These are phyloP conservation scores for Potamarius usumacintae DNA, from an alignment of 2,113 vertebrate genomes.

Conservation along the genomic window DNA sequence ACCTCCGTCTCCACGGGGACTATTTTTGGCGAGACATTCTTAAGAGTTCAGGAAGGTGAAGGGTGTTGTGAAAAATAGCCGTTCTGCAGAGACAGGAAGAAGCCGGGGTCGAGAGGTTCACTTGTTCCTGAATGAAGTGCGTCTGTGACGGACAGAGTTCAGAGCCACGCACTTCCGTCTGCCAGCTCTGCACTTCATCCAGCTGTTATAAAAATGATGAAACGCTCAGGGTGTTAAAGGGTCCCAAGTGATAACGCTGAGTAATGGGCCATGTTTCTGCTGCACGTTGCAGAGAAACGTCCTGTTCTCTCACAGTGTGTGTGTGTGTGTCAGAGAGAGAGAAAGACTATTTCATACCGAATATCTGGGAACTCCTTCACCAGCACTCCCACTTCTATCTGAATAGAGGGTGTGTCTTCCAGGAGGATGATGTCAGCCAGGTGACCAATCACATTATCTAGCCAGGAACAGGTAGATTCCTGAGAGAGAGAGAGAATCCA, in stretches of 20 bases:
- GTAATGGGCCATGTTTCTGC: background rate
- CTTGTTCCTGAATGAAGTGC: slow-evolving; percentile 50
- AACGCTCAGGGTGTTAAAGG: slow-evolving; percentile 1
- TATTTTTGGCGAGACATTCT: slow-evolving; percentile 54
- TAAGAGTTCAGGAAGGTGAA: slow-evolving; percentile 53
- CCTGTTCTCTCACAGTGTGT: background rate
- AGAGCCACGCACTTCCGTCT: slow-evolving; percentile 31
- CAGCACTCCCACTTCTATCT: slow-evolving; percentile 88
- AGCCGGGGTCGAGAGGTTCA: slow-evolving; percentile 37
- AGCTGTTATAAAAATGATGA: slow-evolving; percentile 19
- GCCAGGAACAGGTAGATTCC: slow-evolving; percentile 82
- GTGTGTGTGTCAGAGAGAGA: slow-evolving; percentile 49
- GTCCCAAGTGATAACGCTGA: slow-evolving; percentile 5
- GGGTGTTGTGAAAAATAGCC: slow-evolving; percentile 51
- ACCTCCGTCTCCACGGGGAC: slow-evolving; percentile 19
- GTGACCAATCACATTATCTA: slow-evolving; percentile 82
- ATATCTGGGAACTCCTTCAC: slow-evolving; percentile 88
- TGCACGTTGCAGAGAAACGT: background rate
- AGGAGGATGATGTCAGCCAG: slow-evolving; percentile 84
- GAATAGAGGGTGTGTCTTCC: slow-evolving; percentile 87
- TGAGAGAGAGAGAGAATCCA: slow-evolving; percentile 50
- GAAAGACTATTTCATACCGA: slow-evolving; percentile 70
- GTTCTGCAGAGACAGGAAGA: slow-evolving; percentile 41
- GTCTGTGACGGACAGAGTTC: slow-evolving; percentile 46
- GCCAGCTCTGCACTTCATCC: slow-evolving; percentile 26